Evolutionary conservation across 2,113 vertebrate species (phyloP).

Genomic region (Pandion haliaetus): DNA sequence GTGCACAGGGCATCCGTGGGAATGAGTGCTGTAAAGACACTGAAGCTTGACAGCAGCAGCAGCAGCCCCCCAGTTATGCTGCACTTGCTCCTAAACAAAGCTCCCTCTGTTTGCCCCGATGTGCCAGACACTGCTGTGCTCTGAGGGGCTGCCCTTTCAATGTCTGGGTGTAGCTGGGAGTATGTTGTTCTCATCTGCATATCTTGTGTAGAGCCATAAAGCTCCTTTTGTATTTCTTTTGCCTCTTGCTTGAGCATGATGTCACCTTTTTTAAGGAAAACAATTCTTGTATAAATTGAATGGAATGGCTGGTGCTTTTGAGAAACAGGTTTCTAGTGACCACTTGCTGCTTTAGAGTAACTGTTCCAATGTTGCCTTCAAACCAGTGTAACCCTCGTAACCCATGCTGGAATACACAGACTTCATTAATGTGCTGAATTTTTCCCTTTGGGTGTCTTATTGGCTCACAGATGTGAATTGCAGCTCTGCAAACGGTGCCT

Average conservation of each 20-base stretch:
- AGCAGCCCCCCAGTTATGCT: neutral
- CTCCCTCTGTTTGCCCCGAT: neutral
- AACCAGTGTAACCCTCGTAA: neutral
- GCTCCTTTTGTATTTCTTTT: slow-evolving; percentile 60
- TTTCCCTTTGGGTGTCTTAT: neutral
- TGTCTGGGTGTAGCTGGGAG: neutral
- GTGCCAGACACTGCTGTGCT: slow-evolving; percentile 46
- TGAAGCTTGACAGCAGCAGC: neutral
- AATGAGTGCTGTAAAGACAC: neutral
- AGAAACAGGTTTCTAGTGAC: neutral
- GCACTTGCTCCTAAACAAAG: slow-evolving; percentile 39
- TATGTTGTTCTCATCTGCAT: slow-evolving; percentile 8
- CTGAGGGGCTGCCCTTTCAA: neutral
- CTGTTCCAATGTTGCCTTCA: neutral
- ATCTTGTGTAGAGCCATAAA: slow-evolving; percentile 27
- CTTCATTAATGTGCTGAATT: neutral
- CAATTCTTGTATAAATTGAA: neutral
- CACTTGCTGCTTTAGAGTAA: neutral
- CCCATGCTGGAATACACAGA: neutral
- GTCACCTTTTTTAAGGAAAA: slow-evolving; percentile 37
- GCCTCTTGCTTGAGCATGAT: slow-evolving; percentile 38
- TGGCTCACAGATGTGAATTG: neutral
- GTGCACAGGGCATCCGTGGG: neutral
- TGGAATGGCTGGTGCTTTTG: neutral
- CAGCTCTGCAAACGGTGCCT: neutral